Base-by-base conservation (phyloP, 2,888 invertebrate species). In the Scaptomyza caliginosa region DNA sequence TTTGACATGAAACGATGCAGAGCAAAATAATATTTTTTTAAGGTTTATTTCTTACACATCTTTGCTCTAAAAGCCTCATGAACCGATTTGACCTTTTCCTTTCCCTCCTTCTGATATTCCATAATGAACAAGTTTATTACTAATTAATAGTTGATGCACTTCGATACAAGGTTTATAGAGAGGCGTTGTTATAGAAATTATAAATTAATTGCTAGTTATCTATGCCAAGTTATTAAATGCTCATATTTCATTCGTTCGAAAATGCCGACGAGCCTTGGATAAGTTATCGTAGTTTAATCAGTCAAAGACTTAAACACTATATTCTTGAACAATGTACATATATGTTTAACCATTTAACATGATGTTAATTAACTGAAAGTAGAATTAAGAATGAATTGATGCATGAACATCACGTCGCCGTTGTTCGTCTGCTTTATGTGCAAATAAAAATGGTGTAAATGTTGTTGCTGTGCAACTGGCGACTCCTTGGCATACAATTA, bases 381-480 rank as follows among this genome's bases (percentile, higher is more conserved):
- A n/a, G 80, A 81, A 81, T 81, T 85, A 81, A 77, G 68, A 69
- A 49, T 50, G 28, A 57, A 52, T 55, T 74, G 73, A 77, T 57
- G 74, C 55, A 86, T 68, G 66, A 63, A 77, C 58, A 64, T 73
- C 77, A 86, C 87, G 80, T 80, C 30, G 28, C 42, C 30, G 46
- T 38, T 40, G 40, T 13, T 8, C 16, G 43, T 4, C 26, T 48
- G 60, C 40, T 79, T 69, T 84, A 80, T 80, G 85, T 73, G 63
- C 77, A 77, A 76, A 84, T 74, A 81, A 84, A 81, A 81, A 16
- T 60, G 68, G 68, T 71, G 70, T 64, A 71, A 77, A 84, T 81
- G 68, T 60, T 68, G 56, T 80, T 67, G 81, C 58, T 60, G 59
- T 46, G 81, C 87, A 84, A 77, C 43, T 52, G 8, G 16, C 58